Evolutionary conservation across 2,888 invertebrate genomes (phyloP).

Genomic region (Portevinia maculata): DNA sequence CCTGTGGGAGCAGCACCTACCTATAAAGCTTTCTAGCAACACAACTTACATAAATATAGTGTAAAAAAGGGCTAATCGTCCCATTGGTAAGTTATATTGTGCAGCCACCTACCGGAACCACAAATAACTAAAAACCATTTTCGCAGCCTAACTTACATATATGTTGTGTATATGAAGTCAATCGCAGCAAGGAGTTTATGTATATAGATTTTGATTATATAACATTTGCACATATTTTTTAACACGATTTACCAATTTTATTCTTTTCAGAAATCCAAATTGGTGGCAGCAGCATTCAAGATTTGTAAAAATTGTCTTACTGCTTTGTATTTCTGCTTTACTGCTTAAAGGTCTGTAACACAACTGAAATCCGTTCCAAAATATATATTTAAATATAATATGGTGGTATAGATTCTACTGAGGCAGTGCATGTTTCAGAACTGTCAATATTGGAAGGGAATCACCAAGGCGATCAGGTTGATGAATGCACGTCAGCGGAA

Average conservation of each 20-base stretch:
- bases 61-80: no score
- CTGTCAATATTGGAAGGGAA: conserved; percentile 76
- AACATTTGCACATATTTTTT: no score
- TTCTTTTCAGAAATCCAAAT: conserved; percentile 88
- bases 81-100: no score
- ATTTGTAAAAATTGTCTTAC: conserved; percentile 87
- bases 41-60: no score
- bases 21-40: no score
- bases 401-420: conserved; percentile 61
- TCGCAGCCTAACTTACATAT: no score
- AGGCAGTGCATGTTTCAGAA: conserved; percentile 78
- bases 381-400: not conserved
- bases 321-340: conserved; percentile 83
- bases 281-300: conserved; percentile 92
- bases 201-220: no score
- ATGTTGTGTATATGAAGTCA: no score
- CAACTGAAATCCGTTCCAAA: not conserved
- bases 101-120: no score
- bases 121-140: no score
- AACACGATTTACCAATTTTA: not conserved
- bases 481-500: conserved; percentile 88
- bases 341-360: not conserved
- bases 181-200: no score
- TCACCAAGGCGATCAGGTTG: conserved; percentile 76
- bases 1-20: no score